phyloP scores from a whole-genome alignment of 2,797 vertebrate species.

The Pagetopsis macropterus region DNA sequence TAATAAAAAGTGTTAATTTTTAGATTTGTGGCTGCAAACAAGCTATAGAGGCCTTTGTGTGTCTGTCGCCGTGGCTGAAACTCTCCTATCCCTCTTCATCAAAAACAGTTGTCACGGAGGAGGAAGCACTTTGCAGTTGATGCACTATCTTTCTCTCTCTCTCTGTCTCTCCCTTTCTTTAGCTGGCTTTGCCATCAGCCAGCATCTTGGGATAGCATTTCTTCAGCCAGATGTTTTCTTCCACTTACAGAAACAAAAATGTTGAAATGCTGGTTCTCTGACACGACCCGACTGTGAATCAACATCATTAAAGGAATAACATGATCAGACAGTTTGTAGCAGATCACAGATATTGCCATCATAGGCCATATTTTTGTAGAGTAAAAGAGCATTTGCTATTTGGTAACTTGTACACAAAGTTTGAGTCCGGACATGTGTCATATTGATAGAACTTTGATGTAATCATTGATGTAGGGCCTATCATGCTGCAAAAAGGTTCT shows the following conservation, averaged over 20 bases:
- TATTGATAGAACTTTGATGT: slow-evolving; percentile 31
- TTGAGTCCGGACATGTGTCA: slow-evolving; percentile 11
- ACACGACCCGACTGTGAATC: slow-evolving; percentile 50
- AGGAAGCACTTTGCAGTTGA: slow-evolving; percentile 53
- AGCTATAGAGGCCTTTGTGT: slow-evolving; percentile 24
- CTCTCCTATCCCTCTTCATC: slow-evolving; percentile 52
- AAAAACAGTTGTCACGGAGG: slow-evolving; percentile 53
- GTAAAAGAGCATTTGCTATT: not conserved
- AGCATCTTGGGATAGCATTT: slow-evolving; percentile 58
- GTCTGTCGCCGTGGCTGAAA: slow-evolving; percentile 47
- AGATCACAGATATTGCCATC: not conserved
- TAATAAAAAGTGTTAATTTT: slow-evolving; percentile 46
- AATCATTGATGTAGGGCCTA: not conserved
- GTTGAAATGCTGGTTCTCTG: slow-evolving; percentile 41
- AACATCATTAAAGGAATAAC: slow-evolving; percentile 40
- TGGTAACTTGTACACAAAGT: slow-evolving; percentile 5
- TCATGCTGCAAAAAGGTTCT: not conserved
- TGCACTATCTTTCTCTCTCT: slow-evolving; percentile 23
- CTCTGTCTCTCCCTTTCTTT: slow-evolving; percentile 23
- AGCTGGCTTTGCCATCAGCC: slow-evolving; percentile 68
- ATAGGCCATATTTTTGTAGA: not conserved
- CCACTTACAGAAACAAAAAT: slow-evolving; percentile 61
- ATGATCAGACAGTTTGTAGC: slow-evolving; percentile 29
- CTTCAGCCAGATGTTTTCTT: slow-evolving; percentile 72
- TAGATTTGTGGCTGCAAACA: slow-evolving; percentile 33